Evolutionary conservation across 2,888 invertebrate genomes (phyloP).

Genomic region (Deroplatys truncata): DNA sequence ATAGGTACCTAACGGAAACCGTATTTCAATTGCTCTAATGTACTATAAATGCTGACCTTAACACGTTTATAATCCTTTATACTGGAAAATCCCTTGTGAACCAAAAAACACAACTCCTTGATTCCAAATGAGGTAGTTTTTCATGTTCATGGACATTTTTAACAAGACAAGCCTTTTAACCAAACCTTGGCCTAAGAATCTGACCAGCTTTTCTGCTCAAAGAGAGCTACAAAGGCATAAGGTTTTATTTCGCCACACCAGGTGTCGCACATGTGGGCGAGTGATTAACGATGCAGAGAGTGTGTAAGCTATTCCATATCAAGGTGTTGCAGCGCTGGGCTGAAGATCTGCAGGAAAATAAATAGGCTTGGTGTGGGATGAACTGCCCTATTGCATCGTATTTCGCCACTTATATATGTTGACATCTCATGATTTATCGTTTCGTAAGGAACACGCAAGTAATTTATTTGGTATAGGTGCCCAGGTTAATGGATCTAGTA

Average conservation of each 20-base stretch:
- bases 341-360: not conserved
- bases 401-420: not conserved
- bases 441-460: not conserved
- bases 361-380: not conserved
- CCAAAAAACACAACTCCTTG: too few relatives aligned
- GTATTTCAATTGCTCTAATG: too few relatives aligned
- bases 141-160: too few relatives aligned
- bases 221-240: not conserved
- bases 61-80: too few relatives aligned
- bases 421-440: not conserved
- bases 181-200: too few relatives aligned
- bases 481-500: too few relatives aligned
- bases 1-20: too few relatives aligned
- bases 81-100: too few relatives aligned
- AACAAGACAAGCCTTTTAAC: too few relatives aligned
- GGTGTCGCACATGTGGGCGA: not conserved
- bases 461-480: not conserved
- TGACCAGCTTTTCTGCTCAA: not conserved
- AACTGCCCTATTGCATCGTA: not conserved
- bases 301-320: not conserved
- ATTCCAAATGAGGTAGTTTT: too few relatives aligned
- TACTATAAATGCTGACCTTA: too few relatives aligned
- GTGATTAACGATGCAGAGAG: not conserved
- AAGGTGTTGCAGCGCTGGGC: not conserved
- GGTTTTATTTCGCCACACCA: not conserved